A percentile compares a stretch with the other conserved stretches of the same genome.
These are phyloP conservation scores for Plodia interpunctella DNA, from an alignment of 1,140 invertebrate species.

Conservation along the genomic window DNA sequence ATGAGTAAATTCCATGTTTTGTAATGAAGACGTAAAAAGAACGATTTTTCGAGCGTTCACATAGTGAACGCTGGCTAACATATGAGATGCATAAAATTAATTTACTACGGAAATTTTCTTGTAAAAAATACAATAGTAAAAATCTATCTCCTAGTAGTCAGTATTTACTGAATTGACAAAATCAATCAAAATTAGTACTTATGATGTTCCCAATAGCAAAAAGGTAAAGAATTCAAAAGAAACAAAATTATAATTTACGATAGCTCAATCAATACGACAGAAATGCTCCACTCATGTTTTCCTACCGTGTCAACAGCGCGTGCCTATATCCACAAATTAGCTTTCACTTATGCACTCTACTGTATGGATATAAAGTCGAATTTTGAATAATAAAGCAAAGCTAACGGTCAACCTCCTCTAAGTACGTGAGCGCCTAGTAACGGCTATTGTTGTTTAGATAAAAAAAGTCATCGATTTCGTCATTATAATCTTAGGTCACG, in stretches of 20 bases:
- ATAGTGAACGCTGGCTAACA: too few relatives aligned
- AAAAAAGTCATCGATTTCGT: slow-evolving; percentile 30
- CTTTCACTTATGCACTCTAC: slow-evolving; percentile 11
- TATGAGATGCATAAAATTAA: too few relatives aligned
- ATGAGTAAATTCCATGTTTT: too few relatives aligned
- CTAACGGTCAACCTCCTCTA: slow-evolving; percentile 50
- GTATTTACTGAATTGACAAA: too few relatives aligned
- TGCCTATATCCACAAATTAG: neutral
- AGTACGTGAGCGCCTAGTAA: slow-evolving; percentile 50
- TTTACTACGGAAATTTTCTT: too few relatives aligned
- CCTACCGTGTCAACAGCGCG: slow-evolving; percentile 10
- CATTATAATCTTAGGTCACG: neutral
- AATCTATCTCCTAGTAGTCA: too few relatives aligned
- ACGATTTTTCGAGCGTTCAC: too few relatives aligned
- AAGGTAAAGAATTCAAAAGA: too few relatives aligned
- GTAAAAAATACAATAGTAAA: too few relatives aligned
- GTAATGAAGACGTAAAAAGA: too few relatives aligned
- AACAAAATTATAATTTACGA: neutral
- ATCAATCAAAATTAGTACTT: too few relatives aligned
- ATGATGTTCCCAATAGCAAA: too few relatives aligned
- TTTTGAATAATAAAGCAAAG: slow-evolving; percentile 18
- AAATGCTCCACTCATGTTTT: slow-evolving; percentile 1
- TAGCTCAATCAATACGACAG: neutral
- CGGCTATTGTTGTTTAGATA: slow-evolving; percentile 35
- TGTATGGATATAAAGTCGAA: slow-evolving; percentile 17